Base-by-base conservation (phyloP, 2,113 vertebrate genomes). In the Athene cunicularia region DNA sequence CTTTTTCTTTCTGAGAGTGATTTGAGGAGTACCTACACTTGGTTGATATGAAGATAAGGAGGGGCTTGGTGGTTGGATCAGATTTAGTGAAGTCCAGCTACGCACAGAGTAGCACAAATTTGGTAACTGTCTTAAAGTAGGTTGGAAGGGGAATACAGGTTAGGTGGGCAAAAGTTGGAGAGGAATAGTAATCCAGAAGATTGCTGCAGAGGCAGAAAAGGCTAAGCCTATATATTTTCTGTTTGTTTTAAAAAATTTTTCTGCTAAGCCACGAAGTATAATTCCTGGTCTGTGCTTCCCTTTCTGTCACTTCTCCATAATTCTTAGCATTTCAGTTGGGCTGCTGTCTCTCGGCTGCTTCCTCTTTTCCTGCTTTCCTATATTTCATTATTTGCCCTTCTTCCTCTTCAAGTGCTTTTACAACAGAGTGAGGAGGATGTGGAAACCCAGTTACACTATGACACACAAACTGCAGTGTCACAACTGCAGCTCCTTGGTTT, bases 231-330 rank as follows among this genome's bases (percentile, higher is more conserved):
- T 81, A 9, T 15, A 28, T 19, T 64, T 92, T 88, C 43, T 79
- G 13, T 55, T 91, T 43, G 19, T 37, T 86, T 81, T 41, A 68
- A 33, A 5, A 22, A 6, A 12, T 71, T 86, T 87, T 92, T 82
- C 15, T 79, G 20, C 95, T 90, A 79, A 93, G 95, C 95, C 85
- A 80, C 96, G 52, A 74, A 91, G 30, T 91, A 53, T 80, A 98
- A 99, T 99, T 99, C 99, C 99, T 98, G 98, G 91, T 98, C 97
- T 96, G 95, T 97, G 99, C 99, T 99, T 99, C 99, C 99, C 98
- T 99, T 99, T 99, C 98, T 99, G 99, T 98, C 98, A 99, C 99
- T 99, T 99, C 99, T 99, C 99, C 99, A 98, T 99, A 99, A 98
- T 97, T 99, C 99, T 99, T 99, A 93, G 95, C 97, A 96, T 99